A percentile compares a stretch with the other conserved stretches of the same genome.
These are phyloP conservation scores for Centruroides vittatus DNA, from an alignment of 1,140 invertebrate species.

Conservation along the genomic window DNA sequence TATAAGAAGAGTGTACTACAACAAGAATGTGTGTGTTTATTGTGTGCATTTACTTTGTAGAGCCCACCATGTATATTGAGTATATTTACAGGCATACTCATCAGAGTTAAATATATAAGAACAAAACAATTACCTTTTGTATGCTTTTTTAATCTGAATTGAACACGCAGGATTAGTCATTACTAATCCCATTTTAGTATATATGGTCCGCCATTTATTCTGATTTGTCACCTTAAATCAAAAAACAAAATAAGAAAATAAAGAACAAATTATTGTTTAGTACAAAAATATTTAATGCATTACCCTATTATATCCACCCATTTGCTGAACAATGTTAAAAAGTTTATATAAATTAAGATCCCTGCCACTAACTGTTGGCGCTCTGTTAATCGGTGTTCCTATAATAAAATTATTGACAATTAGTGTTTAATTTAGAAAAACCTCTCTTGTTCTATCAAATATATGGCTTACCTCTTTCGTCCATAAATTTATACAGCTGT, in stretches of 20 bases:
- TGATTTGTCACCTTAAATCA: slow-evolving; percentile 47
- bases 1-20: too few species aligned
- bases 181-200: slow-evolving; percentile 31
- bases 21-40: too few species aligned
- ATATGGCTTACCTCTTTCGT: slow-evolving; percentile 56
- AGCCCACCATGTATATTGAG: too few species aligned
- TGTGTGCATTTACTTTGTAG: too few species aligned
- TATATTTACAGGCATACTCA: too few species aligned
- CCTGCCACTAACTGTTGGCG: slow-evolving; percentile 68
- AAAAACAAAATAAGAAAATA: too few species aligned
- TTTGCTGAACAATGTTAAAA: slow-evolving; percentile 70
- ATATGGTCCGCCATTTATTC: slow-evolving; percentile 80
- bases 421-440: too few species aligned
- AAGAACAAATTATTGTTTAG: too few species aligned
- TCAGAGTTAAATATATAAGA: too few species aligned
- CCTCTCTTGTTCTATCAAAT: not conserved
- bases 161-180: slow-evolving; percentile 18
- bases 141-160: slow-evolving; percentile 72
- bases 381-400: slow-evolving; percentile 80
- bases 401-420: not conserved
- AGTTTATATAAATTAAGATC: slow-evolving; percentile 88
- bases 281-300: slow-evolving; percentile 22
- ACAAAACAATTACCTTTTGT: slow-evolving; percentile 54
- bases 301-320: slow-evolving; percentile 88
- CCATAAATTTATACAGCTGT: slow-evolving; percentile 96